Base-by-base conservation (phyloP, 2,113 vertebrate genomes). In the Paralichthys olivaceus region DNA sequence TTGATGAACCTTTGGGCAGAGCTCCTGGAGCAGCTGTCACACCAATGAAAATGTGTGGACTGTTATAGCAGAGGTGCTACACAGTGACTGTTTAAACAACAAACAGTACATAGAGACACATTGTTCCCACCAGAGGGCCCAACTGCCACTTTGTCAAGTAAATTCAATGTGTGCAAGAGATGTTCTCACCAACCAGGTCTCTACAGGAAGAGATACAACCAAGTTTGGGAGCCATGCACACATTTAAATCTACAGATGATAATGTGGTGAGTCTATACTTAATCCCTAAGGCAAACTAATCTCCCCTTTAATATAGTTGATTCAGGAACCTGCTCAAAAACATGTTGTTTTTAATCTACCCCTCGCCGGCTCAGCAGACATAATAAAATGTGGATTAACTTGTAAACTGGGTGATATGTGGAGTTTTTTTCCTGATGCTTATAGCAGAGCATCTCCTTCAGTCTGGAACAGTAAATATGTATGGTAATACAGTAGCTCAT, bases 331-430 rank as follows among this genome's bases (percentile, higher is more conserved):
- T 89, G 85, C 83, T 91, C 80, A 87, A 93, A 90, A 92, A 90
- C 91, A 91, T 87, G 89, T 91, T 93, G 85, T 90, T 94, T 94
- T 93, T 92, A 94, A 93, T 94, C 93, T 92, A 92, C 88, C 84
- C 83, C 89, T 92, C 40, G 83, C 90, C 77, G 51, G 84, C 90
- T 88, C 87, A 87, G 90, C 89, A 85, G 80, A 84, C 82, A 91
- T 92, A 94, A 94, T 93, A 93, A 93, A 91, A 94, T 88, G 78
- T 91, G 93, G 93, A 94, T 94, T 95, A 94, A 93, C 88, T 93
- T 88, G 90, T 93, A 91, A 93, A 77, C 77, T 85, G 71, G 79
- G 69, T 89, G 88, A 92, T 91, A 81, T 91, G 84, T 90, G 74
- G 72, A 83, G n/a, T 57, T 70, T 75, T 53, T 58, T 69, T 47